A percentile compares a stretch with the other conserved stretches of the same genome.
phyloP scores from a whole-genome alignment of 2,113 vertebrate genomes.

The Corapipo altera region DNA sequence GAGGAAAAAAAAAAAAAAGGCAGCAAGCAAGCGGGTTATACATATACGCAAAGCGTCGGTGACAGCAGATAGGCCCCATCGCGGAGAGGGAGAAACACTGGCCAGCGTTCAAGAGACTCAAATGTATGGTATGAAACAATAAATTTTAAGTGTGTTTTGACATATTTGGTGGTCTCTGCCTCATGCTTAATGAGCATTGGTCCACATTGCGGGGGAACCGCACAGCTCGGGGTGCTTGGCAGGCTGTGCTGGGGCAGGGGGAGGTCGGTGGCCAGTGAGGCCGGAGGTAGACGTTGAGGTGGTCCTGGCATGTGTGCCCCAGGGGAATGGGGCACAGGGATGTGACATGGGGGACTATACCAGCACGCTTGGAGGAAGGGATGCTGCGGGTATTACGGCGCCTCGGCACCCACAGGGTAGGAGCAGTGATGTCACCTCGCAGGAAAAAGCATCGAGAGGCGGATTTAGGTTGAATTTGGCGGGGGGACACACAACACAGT shows the following conservation, averaged over 20 bases:
- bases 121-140: conserved; percentile 56
- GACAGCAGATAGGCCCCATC: conserved; percentile 43
- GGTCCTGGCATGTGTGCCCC: background rate
- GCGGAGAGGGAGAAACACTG: conserved; percentile 25
- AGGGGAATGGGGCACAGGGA: fast-evolving
- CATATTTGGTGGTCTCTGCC: conserved; percentile 68
- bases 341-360: fast-evolving
- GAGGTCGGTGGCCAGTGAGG: background rate
- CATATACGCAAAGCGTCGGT: background rate
- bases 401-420: background rate
- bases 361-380: fast-evolving
- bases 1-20: background rate
- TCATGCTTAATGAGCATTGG: conserved; percentile 50
- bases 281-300: background rate
- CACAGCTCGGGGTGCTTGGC: conserved; percentile 25
- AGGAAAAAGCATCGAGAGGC: background rate
- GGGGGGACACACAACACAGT: fast-evolving
- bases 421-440: fast-evolving
- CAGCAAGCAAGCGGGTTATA: background rate
- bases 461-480: background rate
- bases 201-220: conserved; percentile 45
- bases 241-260: background rate
- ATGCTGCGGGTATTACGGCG: fast-evolving
- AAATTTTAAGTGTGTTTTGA: conserved; percentile 62
- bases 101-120: conserved; percentile 53